Evolutionary conservation across 2,113 vertebrate genomes (phyloP).

Genomic region (Prinia subflava): DNA sequence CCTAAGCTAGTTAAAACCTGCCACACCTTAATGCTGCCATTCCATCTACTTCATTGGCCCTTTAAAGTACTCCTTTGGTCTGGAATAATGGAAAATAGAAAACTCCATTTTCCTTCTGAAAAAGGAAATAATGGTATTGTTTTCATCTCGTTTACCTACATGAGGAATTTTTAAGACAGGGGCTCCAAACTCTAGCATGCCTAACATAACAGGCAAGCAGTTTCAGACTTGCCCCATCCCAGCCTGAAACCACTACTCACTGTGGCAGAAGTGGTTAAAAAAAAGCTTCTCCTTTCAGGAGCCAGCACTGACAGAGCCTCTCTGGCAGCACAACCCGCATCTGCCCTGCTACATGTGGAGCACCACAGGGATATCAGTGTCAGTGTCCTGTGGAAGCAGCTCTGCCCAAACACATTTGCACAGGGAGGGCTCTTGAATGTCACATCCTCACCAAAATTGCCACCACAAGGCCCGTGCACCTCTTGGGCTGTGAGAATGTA

Average conservation of each 20-base stretch:
- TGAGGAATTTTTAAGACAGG: neutral
- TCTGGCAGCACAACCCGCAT: neutral
- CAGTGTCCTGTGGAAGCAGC: neutral
- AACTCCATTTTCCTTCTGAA: neutral
- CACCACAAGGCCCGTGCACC: accelerated
- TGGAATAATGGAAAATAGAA: neutral
- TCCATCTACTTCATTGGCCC: neutral
- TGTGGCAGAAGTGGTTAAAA: neutral
- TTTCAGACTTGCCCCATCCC: neutral
- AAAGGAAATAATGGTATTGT: neutral
- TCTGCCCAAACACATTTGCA: neutral
- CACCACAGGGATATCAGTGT: neutral
- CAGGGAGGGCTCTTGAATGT: neutral
- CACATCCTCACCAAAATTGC: neutral
- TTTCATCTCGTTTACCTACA: neutral
- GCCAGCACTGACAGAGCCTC: accelerated
- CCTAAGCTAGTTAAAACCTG: neutral
- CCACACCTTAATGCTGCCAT: neutral
- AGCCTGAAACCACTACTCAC: neutral
- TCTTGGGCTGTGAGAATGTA: accelerated
- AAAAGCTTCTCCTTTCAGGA: neutral
- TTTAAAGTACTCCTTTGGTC: neutral
- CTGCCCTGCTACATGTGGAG: accelerated
- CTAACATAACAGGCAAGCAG: neutral
- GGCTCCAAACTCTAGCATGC: neutral